Percentiles rank a stretch among this genome's conserved stretches.
Conservation (phyloP, 1,140 invertebrate species). For the Maniola jurtina region DNA sequence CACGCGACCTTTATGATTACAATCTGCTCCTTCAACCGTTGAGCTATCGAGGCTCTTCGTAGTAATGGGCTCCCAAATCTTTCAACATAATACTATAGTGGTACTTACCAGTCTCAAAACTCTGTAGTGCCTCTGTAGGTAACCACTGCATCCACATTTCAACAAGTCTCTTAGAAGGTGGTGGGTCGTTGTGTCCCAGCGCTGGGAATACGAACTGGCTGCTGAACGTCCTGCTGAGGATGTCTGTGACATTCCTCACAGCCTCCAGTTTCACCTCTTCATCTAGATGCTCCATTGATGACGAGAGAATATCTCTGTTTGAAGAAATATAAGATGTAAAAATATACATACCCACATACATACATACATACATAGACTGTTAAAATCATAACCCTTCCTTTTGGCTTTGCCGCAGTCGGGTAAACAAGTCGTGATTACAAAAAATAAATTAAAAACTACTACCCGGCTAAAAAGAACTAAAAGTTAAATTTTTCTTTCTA, state of each 20-base stretch:
- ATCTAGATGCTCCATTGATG: slow-evolving; percentile 73
- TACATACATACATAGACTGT: too few relatives aligned
- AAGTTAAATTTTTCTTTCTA: too few relatives aligned
- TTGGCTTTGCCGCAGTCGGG: too few relatives aligned
- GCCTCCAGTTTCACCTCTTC: slow-evolving; percentile 83
- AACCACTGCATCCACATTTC: slow-evolving; percentile 90
- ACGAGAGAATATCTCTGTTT: slow-evolving; percentile 65
- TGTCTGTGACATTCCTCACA: slow-evolving; percentile 87
- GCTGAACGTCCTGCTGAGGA: slow-evolving; percentile 87
- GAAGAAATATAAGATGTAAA: slow-evolving; percentile 6
- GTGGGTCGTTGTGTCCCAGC: slow-evolving; percentile 88
- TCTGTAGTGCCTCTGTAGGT: slow-evolving; percentile 87
- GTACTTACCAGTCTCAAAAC: slow-evolving; percentile 85
- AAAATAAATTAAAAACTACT: too few relatives aligned
- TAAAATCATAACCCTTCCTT: too few relatives aligned
- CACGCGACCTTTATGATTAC: too few relatives aligned
- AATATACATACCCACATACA: too few relatives aligned
- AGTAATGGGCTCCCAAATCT: too few relatives aligned
- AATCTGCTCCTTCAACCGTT: too few relatives aligned
- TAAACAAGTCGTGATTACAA: too few relatives aligned
- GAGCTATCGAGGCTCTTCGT: neutral
- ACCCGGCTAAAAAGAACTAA: too few relatives aligned
- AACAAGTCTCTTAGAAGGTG: slow-evolving; percentile 81
- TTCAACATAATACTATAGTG: too few relatives aligned
- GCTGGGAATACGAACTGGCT: slow-evolving; percentile 91